Evolutionary conservation across 1,140 invertebrate genomes (phyloP), one percentile per base, ranked within the genome.

Genomic region (Heliothis subflexa): DNA sequence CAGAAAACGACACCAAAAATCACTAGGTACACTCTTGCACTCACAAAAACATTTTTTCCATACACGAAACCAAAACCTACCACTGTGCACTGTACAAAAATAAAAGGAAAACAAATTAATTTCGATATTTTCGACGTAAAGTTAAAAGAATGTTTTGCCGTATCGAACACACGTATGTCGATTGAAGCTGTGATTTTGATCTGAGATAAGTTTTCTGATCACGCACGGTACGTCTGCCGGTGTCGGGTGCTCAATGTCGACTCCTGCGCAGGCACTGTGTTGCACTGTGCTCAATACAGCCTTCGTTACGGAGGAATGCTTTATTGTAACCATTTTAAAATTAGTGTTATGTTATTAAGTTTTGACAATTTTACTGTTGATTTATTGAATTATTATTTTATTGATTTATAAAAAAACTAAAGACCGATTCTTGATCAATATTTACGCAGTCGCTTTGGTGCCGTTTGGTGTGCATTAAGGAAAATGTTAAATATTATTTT

Each of bases 161-260:
- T 40, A 78, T 84, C 78, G 81, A 28, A 54, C 50, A 77, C 49
- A 80, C 80, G 68, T 81, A 50, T 72, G 75, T 78, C 71, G 55
- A 85, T 80, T 86, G 85, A 84, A 82, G 81, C 68, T n/a, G 72
- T 84, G 86, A 89, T 90, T 84, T 81, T 45, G 78, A 86, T 89
- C 83, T 86, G 79, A 33, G 72, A 85, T 89, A 85, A 70, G 73
- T 64, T 85, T 89, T 89, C 87, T 78, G 78, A 85, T 85, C 87
- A 89, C 86, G 89, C 83, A 83, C 54, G 78, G 80, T 66, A 82
- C 88, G 86, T 79, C 83, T 84, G 66, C 45, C 33, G 59, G 66
- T 47, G 76, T 52, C 40, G 59, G 54, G 7, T 40, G 21, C n/a
- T 66, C 25, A 54, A 62, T 49, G 25, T 16, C 16, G 25, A 79